phyloP scores from a whole-genome alignment of 2,113 vertebrate species.

The Chaetorhynchus papuensis region DNA sequence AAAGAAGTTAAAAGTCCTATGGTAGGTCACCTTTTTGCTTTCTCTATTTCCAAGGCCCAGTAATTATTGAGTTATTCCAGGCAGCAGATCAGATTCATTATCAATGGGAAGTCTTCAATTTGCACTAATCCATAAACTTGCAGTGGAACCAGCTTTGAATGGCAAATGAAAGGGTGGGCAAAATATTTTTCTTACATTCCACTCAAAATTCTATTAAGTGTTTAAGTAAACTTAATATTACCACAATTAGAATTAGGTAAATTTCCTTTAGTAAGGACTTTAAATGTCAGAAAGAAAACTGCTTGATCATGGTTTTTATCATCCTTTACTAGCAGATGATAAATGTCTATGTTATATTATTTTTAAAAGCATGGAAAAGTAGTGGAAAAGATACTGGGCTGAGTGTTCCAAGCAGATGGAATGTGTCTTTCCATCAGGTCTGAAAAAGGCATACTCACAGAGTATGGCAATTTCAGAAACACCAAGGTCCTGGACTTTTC shows the following conservation, averaged over 20 bases:
- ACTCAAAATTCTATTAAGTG: background rate
- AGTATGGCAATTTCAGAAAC: background rate
- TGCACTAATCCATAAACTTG: background rate
- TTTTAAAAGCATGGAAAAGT: background rate
- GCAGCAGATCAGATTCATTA: background rate
- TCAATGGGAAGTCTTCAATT: background rate
- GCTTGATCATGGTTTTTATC: background rate
- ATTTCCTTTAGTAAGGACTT: background rate
- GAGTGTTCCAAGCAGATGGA: background rate
- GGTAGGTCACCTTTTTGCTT: background rate
- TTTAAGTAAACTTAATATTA: background rate
- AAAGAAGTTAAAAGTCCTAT: background rate
- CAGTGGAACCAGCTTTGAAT: background rate
- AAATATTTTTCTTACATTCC: background rate
- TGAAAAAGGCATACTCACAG: background rate
- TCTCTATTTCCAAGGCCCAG: background rate
- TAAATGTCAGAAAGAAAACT: background rate
- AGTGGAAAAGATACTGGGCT: background rate
- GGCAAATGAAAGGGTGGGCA: background rate
- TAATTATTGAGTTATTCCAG: background rate
- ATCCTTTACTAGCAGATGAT: background rate
- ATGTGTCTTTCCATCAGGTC: background rate
- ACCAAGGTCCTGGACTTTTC: background rate
- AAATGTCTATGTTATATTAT: background rate
- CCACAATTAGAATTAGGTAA: background rate